These are phyloP conservation scores for Sciurus vulgaris DNA, from an alignment of 2,797 vertebrate genomes.

Conservation along the genomic window DNA sequence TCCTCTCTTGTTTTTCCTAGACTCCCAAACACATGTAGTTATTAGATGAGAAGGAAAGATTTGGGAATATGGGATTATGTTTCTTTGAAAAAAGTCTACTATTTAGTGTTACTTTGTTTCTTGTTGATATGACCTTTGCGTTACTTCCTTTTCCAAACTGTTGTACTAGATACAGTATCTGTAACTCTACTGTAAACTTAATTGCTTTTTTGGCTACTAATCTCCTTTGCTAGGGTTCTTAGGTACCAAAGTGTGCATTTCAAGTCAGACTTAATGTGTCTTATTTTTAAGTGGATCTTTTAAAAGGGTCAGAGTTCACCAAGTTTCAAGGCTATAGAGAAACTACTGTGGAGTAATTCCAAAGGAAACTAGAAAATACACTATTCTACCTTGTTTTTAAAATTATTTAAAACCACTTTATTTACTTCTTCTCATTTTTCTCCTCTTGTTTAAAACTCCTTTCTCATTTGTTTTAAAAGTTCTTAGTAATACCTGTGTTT, in stretches of 20 bases:
- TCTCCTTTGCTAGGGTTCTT: slow-evolving; percentile 72
- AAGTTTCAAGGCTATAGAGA: slow-evolving; percentile 29
- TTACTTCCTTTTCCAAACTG: slow-evolving; percentile 73
- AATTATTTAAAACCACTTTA: slow-evolving; percentile 41
- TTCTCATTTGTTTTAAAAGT: slow-evolving; percentile 24
- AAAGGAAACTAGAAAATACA: slow-evolving; percentile 49
- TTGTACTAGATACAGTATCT: slow-evolving; percentile 78
- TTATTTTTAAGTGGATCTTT: slow-evolving; percentile 69
- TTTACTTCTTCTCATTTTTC: not conserved
- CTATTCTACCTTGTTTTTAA: slow-evolving; percentile 20
- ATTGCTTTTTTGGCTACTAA: slow-evolving; percentile 80
- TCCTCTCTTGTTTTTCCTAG: not conserved
- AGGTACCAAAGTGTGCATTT: slow-evolving; percentile 71
- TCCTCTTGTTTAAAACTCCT: not conserved
- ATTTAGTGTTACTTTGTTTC: slow-evolving; percentile 66
- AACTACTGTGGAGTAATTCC: slow-evolving; percentile 29
- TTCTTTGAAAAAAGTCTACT: slow-evolving; percentile 65
- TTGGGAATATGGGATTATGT: slow-evolving; percentile 59
- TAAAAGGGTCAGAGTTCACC: slow-evolving; percentile 37
- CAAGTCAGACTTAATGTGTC: slow-evolving; percentile 31
- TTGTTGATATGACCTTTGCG: slow-evolving; percentile 75
- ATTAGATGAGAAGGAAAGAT: slow-evolving; percentile 74
- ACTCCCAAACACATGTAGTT: slow-evolving; percentile 70
- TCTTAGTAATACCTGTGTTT: not conserved
- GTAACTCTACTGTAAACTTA: slow-evolving; percentile 68